Evolutionary conservation across 2,113 vertebrate genomes (phyloP).

Genomic region (Antechinus stuartii): DNA sequence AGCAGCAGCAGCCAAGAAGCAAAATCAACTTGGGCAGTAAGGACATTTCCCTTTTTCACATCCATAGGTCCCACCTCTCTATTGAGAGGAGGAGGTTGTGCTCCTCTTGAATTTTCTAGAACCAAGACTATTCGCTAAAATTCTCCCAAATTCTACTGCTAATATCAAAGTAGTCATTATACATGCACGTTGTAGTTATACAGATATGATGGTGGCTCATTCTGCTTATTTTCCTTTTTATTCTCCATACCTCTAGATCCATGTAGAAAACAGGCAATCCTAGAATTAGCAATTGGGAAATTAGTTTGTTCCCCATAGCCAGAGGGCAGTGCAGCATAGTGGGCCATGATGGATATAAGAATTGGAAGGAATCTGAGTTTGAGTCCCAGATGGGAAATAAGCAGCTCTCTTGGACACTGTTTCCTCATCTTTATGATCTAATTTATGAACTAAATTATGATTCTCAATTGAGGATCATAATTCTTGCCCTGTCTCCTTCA

Average conservation of each 20-base stretch:
- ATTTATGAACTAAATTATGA: too few relatives aligned
- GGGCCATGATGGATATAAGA: neutral
- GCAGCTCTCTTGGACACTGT: neutral
- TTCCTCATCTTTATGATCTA: neutral
- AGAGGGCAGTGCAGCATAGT: neutral
- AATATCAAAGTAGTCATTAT: neutral
- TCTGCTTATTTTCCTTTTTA: conserved; percentile 24
- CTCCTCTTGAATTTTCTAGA: neutral
- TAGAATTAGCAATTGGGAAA: neutral
- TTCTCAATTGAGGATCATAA: neutral
- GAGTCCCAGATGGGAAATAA: neutral
- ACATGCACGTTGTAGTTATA: neutral
- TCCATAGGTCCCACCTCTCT: neutral
- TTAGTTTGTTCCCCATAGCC: neutral
- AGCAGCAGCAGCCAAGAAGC: neutral
- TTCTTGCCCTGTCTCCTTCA: neutral
- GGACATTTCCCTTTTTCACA: neutral
- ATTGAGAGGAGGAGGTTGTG: neutral
- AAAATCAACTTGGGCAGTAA: neutral
- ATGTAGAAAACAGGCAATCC: neutral
- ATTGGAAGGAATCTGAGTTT: neutral
- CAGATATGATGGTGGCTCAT: neutral
- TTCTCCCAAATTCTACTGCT: neutral
- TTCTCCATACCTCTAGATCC: neutral
- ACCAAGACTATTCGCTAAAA: neutral